Base-by-base conservation (phyloP, 2,888 invertebrate species). In the Ctenicera cuprea region DNA sequence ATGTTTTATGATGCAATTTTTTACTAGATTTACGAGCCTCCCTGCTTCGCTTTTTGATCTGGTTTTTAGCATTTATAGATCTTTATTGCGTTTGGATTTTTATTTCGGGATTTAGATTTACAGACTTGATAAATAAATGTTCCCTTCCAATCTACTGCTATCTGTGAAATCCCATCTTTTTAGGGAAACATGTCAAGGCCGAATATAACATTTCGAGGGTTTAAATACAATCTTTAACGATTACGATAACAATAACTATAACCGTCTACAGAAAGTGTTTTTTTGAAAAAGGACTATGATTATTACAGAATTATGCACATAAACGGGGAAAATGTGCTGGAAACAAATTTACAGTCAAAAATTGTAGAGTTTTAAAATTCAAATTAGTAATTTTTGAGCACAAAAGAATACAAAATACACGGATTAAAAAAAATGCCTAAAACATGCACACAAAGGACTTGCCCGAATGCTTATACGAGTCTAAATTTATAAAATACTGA, bases 1-100 rank as follows among this genome's bases (percentile, higher is more conserved):
- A 71, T 71, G 71, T 74, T 74, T 74, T 71, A 68, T 73, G 68
- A 69, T 64, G 64, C 69, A 73, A 63, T 70, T 73, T 73, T 71
- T 73, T 69, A 57, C 38, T 33, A 43, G 54, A 69, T 73, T 69
- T 68, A 69, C 41, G 69, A 61, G 59, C 69, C 14, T 38, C 50
- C 30, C 26, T 62, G 30, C 37, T 52, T 69, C 26, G 50, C 37
- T 69, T 69, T 66, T 59, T 69, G 62, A 38, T 59, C 38, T 59
- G 38, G 20, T 71, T 62, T 71, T 50, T 65, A 59, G 48, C 64
- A 71, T 71, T 71, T 71, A 71, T 71, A 71, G 54, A 71, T 54
- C 59, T 65, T 71, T 65, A 65, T 71, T 57, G 57, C 22, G 26
- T 67, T 30, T 54, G 41, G 57, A 57, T 54, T 57, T 33, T 67